Evolutionary conservation across 2,113 vertebrate genomes (phyloP), one percentile per base, ranked within the genome.

Genomic region (Cephalophus harveyi): DNA sequence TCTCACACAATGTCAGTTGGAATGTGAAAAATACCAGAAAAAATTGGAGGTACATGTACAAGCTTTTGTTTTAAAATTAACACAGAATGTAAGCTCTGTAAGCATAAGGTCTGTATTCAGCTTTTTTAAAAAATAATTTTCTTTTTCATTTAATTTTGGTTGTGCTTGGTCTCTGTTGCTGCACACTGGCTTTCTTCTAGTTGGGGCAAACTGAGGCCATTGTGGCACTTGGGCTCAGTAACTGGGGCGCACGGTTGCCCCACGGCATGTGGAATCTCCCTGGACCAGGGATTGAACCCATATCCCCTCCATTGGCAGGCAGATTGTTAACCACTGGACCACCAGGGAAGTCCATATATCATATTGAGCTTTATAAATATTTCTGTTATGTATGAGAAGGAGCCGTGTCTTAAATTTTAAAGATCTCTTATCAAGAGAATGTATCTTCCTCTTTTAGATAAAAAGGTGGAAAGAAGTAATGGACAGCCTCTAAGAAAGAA

Each of bases 1-100:
- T 89, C 99, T 99, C 98, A 99, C 99, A 36, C 99, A 99, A 81
- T 99, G 99, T 97, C 99, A 99, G 97, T 92, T 99, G 97, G 99
- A 99, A 98, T 99, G 99, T 98, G 99, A 99, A 97, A 99, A 99
- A 97, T 99, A 99, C 55, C 99, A 99, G 98, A 99, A 99, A 98
- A 99, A 99, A 98, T 93, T 99, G 91, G 99, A 99, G 99, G 99
- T 99, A 99, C 52, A 13, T 59, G 6, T 67, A 60, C 14, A 87
- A 40, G 23, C 57, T 62, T 97, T 93, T 78, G 55, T 97, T 76
- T 95, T 87, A 62, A 23, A 40, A 78, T 93, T 64, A 92, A 19
- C 62, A 59, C 57, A 89, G 11, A 62, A 48, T 54, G 5, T 88
- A 85, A 67, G 19, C 30, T 59, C 27, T 17, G 6, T 92, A 64